These are phyloP conservation scores for Nycteola revayana DNA, from an alignment of 2,888 invertebrate genomes.

Conservation along the genomic window DNA sequence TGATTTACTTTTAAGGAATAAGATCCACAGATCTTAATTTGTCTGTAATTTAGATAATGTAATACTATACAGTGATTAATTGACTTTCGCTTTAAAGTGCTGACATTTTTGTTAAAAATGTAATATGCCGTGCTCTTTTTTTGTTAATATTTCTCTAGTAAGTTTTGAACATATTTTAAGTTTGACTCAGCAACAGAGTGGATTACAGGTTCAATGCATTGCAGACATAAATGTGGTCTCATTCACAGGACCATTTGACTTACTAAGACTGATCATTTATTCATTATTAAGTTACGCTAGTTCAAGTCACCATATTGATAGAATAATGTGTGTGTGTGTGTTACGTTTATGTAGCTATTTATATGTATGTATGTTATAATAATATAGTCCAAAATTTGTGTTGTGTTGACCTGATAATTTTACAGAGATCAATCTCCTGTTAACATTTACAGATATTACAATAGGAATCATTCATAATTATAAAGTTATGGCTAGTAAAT, in stretches of 20 bases:
- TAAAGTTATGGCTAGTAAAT: constrained; percentile 24
- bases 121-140: constrained; percentile 73
- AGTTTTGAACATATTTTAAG: constrained; percentile 67
- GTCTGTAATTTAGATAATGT: constrained; percentile 47
- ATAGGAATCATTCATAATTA: constrained; percentile 26
- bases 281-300: constrained; percentile 78
- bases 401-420: constrained; percentile 37
- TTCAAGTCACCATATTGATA: constrained; percentile 67
- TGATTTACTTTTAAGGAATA: constrained; percentile 36
- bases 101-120: constrained; percentile 62
- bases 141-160: constrained; percentile 66
- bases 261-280: constrained; percentile 80
- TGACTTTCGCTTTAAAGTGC: constrained; percentile 62
- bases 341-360: constrained; percentile 63
- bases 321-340: constrained; percentile 48
- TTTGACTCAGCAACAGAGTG: constrained; percentile 77
- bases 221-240: constrained; percentile 56
- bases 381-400: constrained; percentile 36
- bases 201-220: constrained; percentile 47
- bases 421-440: constrained; percentile 46
- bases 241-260: constrained; percentile 51
- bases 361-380: constrained; percentile 55
- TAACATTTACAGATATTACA: constrained; percentile 35
- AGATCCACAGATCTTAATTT: constrained; percentile 40
- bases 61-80: constrained; percentile 48